These are phyloP conservation scores for Xanthia icteritia DNA, from an alignment of 2,888 invertebrate genomes.

Conservation along the genomic window DNA sequence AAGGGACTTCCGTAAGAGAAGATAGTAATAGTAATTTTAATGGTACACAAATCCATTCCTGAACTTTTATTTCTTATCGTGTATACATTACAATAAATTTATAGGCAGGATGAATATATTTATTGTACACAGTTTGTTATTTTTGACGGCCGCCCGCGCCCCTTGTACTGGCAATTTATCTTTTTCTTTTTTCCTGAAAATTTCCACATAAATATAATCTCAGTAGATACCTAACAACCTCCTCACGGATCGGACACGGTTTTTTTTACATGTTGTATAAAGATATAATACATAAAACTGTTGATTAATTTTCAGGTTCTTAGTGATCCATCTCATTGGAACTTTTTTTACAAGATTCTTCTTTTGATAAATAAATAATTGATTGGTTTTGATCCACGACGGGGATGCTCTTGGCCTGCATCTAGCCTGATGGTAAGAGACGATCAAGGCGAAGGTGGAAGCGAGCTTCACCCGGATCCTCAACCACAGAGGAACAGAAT, in stretches of 20 bases:
- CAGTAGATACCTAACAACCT: too few species aligned
- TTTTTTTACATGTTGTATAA: background rate
- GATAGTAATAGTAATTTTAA: conserved; percentile 42
- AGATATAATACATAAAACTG: background rate
- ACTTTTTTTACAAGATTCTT: background rate
- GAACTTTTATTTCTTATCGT: conserved; percentile 5
- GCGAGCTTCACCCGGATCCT: too few species aligned
- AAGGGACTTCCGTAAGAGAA: conserved; percentile 55
- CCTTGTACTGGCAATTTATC: too few species aligned
- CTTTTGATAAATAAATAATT: background rate
- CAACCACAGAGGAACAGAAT: too few species aligned
- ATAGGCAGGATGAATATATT: conserved; percentile 2
- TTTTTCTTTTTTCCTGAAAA: too few species aligned
- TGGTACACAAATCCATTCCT: conserved; percentile 23
- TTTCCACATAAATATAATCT: too few species aligned
- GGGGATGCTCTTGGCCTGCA: too few species aligned
- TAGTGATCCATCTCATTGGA: background rate
- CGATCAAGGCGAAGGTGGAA: too few species aligned
- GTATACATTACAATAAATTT: background rate
- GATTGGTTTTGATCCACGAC: background rate
- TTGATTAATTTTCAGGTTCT: background rate
- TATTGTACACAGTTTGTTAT: background rate
- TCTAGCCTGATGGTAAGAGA: too few species aligned
- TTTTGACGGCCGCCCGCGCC: too few species aligned
- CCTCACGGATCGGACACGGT: too few species aligned